These are phyloP conservation scores for Leucosticte australis DNA, from an alignment of 2,113 vertebrate genomes.

Conservation along the genomic window DNA sequence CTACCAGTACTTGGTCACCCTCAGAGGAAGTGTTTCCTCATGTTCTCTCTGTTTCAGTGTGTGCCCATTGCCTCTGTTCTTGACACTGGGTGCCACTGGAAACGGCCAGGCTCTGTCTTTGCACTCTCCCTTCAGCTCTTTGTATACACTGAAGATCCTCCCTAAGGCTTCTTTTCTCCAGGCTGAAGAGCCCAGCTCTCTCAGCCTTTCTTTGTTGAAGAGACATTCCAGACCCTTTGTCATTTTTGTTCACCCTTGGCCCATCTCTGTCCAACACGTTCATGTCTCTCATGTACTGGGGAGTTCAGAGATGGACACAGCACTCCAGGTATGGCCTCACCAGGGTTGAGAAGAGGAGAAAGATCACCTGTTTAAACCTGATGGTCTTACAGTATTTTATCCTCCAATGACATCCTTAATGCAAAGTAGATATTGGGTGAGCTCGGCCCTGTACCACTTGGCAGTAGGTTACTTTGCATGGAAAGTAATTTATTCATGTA, in stretches of 20 bases:
- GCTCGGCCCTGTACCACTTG: background rate
- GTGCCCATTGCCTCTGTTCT: background rate
- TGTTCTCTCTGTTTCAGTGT: background rate
- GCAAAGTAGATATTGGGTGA: background rate
- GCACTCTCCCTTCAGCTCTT: background rate
- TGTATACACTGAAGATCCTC: background rate
- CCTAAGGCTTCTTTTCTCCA: background rate
- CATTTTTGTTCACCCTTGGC: fast-evolving
- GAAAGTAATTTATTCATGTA: background rate
- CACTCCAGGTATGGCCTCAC: background rate
- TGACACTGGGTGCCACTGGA: background rate
- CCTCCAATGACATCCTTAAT: background rate
- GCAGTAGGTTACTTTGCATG: background rate
- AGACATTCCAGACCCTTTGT: background rate
- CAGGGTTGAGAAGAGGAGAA: background rate
- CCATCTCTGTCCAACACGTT: background rate
- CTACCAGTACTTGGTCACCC: background rate
- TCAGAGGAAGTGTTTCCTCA: background rate
- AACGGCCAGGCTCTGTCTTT: background rate
- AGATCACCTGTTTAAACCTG: background rate
- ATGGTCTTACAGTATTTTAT: background rate
- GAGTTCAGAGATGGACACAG: background rate
- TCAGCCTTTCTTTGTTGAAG: background rate
- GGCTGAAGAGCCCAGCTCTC: background rate
- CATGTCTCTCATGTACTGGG: background rate